Evolutionary conservation across 2,113 vertebrate genomes (phyloP).

Genomic region (Microtus oregoni): DNA sequence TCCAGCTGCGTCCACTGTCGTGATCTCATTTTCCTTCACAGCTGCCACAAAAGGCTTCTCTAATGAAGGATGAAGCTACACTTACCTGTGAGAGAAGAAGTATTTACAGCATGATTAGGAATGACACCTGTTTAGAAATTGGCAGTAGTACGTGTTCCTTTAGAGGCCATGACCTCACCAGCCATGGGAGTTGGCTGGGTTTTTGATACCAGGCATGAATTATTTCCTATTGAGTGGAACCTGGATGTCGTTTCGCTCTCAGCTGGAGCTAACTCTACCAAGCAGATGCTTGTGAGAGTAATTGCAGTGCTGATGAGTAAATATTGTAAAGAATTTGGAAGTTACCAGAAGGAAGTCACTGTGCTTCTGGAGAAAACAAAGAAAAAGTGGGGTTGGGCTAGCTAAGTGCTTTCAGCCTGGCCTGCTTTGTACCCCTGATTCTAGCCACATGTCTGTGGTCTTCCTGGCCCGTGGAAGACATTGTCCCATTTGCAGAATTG

Average conservation of each 20-base stretch:
- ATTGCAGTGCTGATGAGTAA: neutral
- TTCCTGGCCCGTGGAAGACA: neutral
- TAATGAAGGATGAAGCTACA: neutral
- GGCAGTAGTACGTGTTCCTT: neutral
- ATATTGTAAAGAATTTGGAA: neutral
- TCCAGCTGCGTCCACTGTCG: neutral
- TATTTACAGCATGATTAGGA: neutral
- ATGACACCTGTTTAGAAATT: neutral
- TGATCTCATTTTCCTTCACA: neutral
- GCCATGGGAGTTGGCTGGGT: neutral
- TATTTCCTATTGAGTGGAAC: neutral
- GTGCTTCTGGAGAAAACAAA: neutral
- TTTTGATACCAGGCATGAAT: too few species aligned
- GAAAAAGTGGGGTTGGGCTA: neutral
- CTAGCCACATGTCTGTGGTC: neutral
- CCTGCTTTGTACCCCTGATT: neutral
- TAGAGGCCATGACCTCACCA: neutral
- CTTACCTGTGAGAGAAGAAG: neutral
- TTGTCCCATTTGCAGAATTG: neutral
- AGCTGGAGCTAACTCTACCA: fast-evolving
- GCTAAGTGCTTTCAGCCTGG: neutral
- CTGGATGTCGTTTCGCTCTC: neutral
- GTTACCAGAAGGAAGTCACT: neutral
- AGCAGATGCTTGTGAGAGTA: neutral
- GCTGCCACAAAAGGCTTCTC: neutral